Evolutionary conservation across 2,113 vertebrate species (phyloP).

Genomic region (Smithornis capensis): DNA sequence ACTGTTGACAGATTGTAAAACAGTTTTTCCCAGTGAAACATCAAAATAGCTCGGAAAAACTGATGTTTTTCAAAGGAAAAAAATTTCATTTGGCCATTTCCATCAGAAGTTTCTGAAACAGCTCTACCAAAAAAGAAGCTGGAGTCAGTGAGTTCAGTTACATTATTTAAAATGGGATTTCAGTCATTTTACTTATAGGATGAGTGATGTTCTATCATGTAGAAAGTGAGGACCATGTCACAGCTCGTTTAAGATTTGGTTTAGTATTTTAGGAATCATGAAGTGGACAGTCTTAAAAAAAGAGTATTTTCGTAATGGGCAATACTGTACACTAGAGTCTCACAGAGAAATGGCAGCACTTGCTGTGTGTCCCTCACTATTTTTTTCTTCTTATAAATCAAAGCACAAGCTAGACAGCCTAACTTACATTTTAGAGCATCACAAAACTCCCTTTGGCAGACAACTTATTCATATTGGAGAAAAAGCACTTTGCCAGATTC

Average conservation of each 20-base stretch:
- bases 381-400: neutral
- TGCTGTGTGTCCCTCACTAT: fast-evolving
- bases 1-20: neutral
- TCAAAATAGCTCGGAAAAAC: neutral
- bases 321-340: neutral
- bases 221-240: neutral
- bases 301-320: neutral
- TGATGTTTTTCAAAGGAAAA: neutral
- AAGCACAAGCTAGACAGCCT: neutral
- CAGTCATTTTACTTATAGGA: neutral
- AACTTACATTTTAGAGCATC: neutral
- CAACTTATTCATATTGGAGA: neutral
- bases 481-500: neutral
- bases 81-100: neutral
- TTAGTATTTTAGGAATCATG: neutral
- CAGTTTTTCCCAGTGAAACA: neutral
- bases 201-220: neutral
- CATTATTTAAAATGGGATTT: neutral
- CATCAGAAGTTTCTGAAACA: neutral
- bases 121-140: neutral
- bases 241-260: neutral
- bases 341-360: neutral
- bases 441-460: neutral
- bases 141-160: neutral
- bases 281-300: neutral